Evolutionary conservation across 2,113 vertebrate species (phyloP).

Genomic region (Zingel zingel): DNA sequence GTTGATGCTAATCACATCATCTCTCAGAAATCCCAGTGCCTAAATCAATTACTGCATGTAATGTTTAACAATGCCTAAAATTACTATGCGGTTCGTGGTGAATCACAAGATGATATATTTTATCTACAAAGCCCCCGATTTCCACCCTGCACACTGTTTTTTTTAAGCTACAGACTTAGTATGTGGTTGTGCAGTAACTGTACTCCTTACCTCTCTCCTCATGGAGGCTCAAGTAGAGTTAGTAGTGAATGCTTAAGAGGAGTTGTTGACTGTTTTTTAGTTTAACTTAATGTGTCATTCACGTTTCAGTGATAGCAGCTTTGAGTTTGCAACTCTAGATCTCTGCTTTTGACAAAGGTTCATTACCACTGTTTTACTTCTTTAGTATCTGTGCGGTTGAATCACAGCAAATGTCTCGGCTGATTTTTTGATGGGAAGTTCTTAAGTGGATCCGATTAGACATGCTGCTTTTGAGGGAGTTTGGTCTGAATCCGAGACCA

Average conservation of each 20-base stretch:
- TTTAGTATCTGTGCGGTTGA: not conserved
- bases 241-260: conserved; percentile 1
- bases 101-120: conserved; percentile 41
- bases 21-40: conserved; percentile 53
- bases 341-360: conserved; percentile 2
- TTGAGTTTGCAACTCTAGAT: conserved; percentile 14
- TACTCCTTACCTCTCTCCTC: conserved; percentile 64
- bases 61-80: conserved; percentile 32
- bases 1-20: conserved; percentile 26
- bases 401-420: not conserved
- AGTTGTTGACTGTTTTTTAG: not conserved
- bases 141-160: conserved; percentile 5
- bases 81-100: not conserved
- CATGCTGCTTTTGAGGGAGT: conserved; percentile 3
- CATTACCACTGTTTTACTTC: not conserved
- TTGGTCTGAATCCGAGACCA: not conserved
- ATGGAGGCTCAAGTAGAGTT: conserved; percentile 31
- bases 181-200: conserved; percentile 10
- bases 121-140: conserved; percentile 31
- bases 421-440: not conserved
- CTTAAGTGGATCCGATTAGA: not conserved
- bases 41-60: conserved; percentile 46
- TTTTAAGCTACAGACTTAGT: not conserved
- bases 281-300: conserved; percentile 17
- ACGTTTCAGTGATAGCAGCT: conserved; percentile 15